Evolutionary conservation across 2,888 invertebrate species (phyloP).

Genomic region (Cybosia mesomella): DNA sequence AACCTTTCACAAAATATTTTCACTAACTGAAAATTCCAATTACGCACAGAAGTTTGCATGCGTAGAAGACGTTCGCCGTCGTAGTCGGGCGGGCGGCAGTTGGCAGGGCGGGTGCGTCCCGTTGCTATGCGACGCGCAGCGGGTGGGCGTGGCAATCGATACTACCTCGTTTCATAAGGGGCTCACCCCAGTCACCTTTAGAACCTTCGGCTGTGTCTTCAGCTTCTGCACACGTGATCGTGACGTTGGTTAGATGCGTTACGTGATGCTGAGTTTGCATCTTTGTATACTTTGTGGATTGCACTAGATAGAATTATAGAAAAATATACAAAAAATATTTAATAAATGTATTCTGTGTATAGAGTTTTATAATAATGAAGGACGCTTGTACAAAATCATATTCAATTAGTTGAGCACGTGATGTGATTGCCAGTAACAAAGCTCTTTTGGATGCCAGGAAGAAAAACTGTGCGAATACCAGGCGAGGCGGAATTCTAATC

Average conservation of each 20-base stretch:
- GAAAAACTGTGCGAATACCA: too few species aligned
- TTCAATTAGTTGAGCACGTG: background rate
- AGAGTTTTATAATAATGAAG: background rate
- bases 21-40: constrained; percentile 3
- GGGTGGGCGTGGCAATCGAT: constrained; percentile 91
- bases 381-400: background rate
- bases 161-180: constrained; percentile 75
- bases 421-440: background rate
- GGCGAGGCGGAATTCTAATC: too few species aligned
- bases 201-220: constrained; percentile 26
- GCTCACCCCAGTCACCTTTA: constrained; percentile 66
- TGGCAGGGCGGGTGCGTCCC: constrained; percentile 54
- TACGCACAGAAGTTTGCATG: constrained; percentile 39
- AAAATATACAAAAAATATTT: background rate
- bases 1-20: constrained; percentile 6
- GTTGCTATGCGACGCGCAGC: constrained; percentile 87
- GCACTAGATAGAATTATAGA: background rate
- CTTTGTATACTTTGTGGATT: background rate
- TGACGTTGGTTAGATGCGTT: background rate
- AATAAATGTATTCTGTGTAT: background rate
- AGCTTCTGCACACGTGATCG: constrained; percentile 55
- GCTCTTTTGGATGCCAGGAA: too few species aligned
- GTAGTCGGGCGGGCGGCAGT: constrained; percentile 52
- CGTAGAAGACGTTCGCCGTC: constrained; percentile 51
- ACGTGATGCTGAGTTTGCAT: background rate